Conservation (phyloP, 2,888 invertebrate genomes). For the Phorcus lineatus region DNA sequence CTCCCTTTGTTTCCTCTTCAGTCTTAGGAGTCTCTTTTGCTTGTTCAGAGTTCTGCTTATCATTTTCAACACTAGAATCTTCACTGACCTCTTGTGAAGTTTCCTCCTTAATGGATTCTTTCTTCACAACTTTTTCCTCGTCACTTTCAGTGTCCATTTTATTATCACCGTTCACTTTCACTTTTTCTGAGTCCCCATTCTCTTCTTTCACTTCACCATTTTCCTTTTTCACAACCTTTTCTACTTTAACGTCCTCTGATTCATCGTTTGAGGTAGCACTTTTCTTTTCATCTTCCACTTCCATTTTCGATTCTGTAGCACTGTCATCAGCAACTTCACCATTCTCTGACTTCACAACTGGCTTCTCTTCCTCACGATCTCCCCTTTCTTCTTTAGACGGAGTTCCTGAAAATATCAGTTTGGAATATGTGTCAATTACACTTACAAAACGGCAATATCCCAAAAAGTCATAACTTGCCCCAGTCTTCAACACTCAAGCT, state of each 20-base stretch:
- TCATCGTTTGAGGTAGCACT: conserved; percentile 65
- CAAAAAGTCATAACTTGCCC: too few relatives aligned
- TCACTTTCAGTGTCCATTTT: conserved; percentile 14
- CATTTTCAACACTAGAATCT: conserved; percentile 62
- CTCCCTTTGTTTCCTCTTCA: conserved; percentile 28
- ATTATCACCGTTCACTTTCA: conserved; percentile 51
- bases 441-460: too few relatives aligned
- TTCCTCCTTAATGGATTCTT: conserved; percentile 63
- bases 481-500: too few relatives aligned
- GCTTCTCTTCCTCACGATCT: conserved; percentile 30
- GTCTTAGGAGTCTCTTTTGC: conserved; percentile 20
- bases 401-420: not conserved
- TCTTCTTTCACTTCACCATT: conserved; percentile 37
- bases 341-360: not conserved
- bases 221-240: conserved; percentile 31
- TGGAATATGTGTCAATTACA: too few relatives aligned
- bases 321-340: conserved; percentile 25
- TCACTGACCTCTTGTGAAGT: conserved; percentile 73
- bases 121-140: conserved; percentile 42
- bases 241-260: conserved; percentile 67
- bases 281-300: conserved; percentile 56
- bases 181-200: conserved; percentile 63
- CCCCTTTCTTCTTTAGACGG: conserved; percentile 40
- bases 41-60: conserved; percentile 32
- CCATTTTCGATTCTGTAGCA: conserved; percentile 39